Conservation (phyloP, 2,113 vertebrate species). For the Glaucidium brasilianum region DNA sequence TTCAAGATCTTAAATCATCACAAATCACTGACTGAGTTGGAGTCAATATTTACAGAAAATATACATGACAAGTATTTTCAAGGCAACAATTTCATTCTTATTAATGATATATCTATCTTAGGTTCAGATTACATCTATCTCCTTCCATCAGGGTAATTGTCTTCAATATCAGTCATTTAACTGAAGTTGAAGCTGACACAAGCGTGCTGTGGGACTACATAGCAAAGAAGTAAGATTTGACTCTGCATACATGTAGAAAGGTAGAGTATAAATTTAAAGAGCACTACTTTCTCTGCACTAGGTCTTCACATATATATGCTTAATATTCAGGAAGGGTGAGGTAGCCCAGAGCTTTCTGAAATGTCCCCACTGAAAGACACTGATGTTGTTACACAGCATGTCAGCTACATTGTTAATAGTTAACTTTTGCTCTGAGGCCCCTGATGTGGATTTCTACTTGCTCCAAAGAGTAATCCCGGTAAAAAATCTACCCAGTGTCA, state of each 20-base stretch:
- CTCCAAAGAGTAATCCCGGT: not conserved
- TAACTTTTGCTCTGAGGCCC: not conserved
- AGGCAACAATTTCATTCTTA: not conserved
- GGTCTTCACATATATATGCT: not conserved
- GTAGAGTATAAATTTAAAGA: not conserved
- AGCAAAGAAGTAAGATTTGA: not conserved
- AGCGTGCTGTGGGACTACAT: not conserved
- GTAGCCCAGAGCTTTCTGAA: not conserved
- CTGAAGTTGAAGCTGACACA: not conserved
- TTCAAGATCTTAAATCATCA: not conserved
- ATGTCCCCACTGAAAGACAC: not conserved
- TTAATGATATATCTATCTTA: not conserved
- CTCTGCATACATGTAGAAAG: not conserved
- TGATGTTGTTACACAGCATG: not conserved
- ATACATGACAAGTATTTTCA: not conserved
- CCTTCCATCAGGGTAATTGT: not conserved
- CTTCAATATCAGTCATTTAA: not conserved
- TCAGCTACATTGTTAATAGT: not conserved
- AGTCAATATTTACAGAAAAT: not conserved
- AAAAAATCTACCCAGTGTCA: not conserved
- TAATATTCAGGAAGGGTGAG: not conserved
- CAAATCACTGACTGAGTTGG: not conserved
- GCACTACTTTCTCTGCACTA: not conserved
- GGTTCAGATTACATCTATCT: not conserved
- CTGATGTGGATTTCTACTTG: not conserved